Evolutionary conservation across 1,140 invertebrate genomes (phyloP), one percentile per base, ranked within the genome.

Genomic region (Linepithema humile): DNA sequence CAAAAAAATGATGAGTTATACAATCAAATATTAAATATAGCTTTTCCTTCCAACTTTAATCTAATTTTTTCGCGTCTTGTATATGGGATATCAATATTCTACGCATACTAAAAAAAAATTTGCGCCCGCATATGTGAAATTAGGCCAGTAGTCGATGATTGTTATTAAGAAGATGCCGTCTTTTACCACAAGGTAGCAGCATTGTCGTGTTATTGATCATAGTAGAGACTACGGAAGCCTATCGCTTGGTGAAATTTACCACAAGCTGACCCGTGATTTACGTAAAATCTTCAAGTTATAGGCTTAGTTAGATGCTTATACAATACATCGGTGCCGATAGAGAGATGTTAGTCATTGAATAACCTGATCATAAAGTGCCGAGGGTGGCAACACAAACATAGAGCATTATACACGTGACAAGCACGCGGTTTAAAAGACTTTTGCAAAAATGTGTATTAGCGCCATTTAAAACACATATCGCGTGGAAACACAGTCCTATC

Each of bases 201-300:
- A 90, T 85, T 10, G 60, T 62, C 26, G 69, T 48, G 17, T 82
- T 92, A 92, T 92, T 85, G 91, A 92, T 92, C 86, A 72, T 20
- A 29, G 59, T 23, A 50, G 40, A 64, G 57, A 64, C n/a, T 35
- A 67, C 48, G 38, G 64, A 62, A 60, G 48, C 15, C 35, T 48
- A 15, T 32, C 20, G 26, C n/a, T n/a, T 20, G 1, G 53, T 57
- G 26, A 55, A 59, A 65, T 32, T 23, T 15, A 5, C 40, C 15
- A 32, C 5, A 4, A 35, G 65, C 12, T 10, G 10, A 64, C 7
- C 35, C 5, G 20, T 7, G 43, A 59, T 23, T 53, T 32, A 17
- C 20, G 40, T 69, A 80, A 73, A 80, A 77, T 0, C 26, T 29
- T 60, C 53, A 6, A 48, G n/a, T 62, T 45, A 4, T 5, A n/a